Base-by-base conservation (phyloP, 2,888 invertebrate genomes). In the Zygothrica quintamaculata region DNA sequence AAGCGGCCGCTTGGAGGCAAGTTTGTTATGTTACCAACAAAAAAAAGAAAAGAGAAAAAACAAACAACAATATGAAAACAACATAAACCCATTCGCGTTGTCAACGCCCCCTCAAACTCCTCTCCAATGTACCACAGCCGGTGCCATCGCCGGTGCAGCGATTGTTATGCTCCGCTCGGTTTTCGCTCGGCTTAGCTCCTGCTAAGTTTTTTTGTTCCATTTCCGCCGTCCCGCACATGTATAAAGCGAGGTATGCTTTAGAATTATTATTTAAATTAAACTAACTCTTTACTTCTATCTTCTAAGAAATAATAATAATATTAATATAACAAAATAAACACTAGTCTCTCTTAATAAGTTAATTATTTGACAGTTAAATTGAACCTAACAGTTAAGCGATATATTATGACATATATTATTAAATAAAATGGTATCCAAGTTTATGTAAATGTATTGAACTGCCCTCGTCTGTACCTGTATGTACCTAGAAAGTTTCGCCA, bases 1-100 rank as follows among this genome's bases (percentile, higher is more conserved):
- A 77, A 78, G 48, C 57, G 11, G 39, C 16, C 44, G 61, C 48
- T 26, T 29, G 36, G 47, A 50, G 15, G 62, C 66, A 31, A 53
- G 53, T 71, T 60, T 58, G 76, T 76, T 76, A 76, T 76, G 76
- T 67, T 76, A 61, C 58, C 72, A 72, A 59, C 68, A 72, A 71
- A 67, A 67, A n/a, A n/a, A n/a, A n/a, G n/a, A n/a, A n/a, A n/a
- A n/a, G n/a, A n/a, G n/a, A n/a, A n/a, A n/a, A 67, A 65, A 9
- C 55, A 48, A 43, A 53, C 50, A 56, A 33, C 26, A 40, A 25
- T 15, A 39, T 16, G 13, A 8, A 48, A 57, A 65, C 68, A 72
- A 57, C 71, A 72, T 67, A 57, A 58, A 37, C 18, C 29, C 36
- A 25, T 15, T 15, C 13, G 11, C 72, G 65, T 74, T 67, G 72